Evolutionary conservation across 37 sponge, comb jelly and placozoan genomes (phyloP), one percentile per base, ranked within the genome.

Genomic region (Cladorhizidae sp.): DNA sequence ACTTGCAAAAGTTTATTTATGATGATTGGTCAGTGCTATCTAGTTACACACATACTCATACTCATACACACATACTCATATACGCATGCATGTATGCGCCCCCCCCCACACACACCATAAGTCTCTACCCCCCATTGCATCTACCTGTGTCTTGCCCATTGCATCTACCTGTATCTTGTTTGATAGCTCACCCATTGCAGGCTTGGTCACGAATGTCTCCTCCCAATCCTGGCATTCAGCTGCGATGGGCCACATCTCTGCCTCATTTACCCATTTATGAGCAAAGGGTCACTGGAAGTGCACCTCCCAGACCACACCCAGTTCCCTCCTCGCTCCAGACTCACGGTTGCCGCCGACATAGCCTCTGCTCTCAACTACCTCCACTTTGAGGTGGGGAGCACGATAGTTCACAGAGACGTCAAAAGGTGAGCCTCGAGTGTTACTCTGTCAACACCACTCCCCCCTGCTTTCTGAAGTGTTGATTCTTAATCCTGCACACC

Each of bases 351-450:
- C 9, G 33, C 51, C 20, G 83, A 83, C 40, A 58, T 88, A 39
- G 71, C 83, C n/a, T 63, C 73, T 15, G 88, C 78, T 17, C 40
- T 88, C 15, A 38, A 71, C 29, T 88, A 83, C 65, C 78, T 88
- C 17, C 88, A 88, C 59, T 59, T 67, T 73, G 65, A 72, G n/a
- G 23, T 28, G 70, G 57, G 28, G 8, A 42, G 70, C 29, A 51
- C 33, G 25, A 67, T 88, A 17, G 26, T 82, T 14, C 88, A 88
- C 73, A 82, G 88, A 78, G 88, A 88, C 59, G 83, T 88, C 25
- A 88, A 88, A 39, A 88, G 88, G 88, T 82, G 38, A 49, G 45
- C 12, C 45, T n/a, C 49, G 21, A 45, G 26, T 72, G n/a, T n/a
- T n/a, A n/a, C n/a, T n/a, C n/a, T n/a, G n/a, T n/a, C n/a, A n/a